These are phyloP conservation scores for Epizoanthus illoricatus DNA, from an alignment of 92 coral and sea anemone species.

Conservation along the genomic window DNA sequence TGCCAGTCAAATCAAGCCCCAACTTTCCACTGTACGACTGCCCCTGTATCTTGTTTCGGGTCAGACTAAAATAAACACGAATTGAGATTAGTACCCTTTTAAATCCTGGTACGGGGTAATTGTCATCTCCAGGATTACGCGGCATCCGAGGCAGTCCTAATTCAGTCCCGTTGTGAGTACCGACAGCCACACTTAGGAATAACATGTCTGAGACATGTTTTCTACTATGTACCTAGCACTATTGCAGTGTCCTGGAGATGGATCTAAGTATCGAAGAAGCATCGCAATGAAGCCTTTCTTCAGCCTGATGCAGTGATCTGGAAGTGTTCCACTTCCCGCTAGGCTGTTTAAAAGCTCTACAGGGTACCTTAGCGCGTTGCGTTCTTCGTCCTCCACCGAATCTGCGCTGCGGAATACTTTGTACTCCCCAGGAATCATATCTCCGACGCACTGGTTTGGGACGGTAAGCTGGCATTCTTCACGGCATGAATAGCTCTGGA, in stretches of 20 bases:
- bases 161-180: constrained; percentile 1
- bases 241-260: background rate
- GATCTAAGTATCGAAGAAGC: background rate
- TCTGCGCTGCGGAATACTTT: background rate
- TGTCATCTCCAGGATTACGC: background rate
- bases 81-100: background rate
- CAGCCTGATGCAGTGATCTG: background rate
- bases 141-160: too few species aligned
- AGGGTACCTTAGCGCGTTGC: background rate
- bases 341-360: background rate
- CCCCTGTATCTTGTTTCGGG: too few species aligned
- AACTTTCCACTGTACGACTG: background rate
- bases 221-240: background rate
- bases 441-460: background rate
- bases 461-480: too few species aligned
- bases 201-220: background rate
- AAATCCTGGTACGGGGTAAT: constrained; percentile 8
- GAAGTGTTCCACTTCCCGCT: background rate
- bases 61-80: too few species aligned
- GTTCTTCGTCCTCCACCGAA: background rate
- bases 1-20: background rate
- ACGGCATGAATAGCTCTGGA: background rate
- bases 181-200: background rate
- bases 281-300: background rate
- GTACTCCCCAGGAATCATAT: background rate